Evolutionary conservation across 2,888 invertebrate genomes (phyloP), one percentile per base, ranked within the genome.

Genomic region (Myopa testacea): DNA sequence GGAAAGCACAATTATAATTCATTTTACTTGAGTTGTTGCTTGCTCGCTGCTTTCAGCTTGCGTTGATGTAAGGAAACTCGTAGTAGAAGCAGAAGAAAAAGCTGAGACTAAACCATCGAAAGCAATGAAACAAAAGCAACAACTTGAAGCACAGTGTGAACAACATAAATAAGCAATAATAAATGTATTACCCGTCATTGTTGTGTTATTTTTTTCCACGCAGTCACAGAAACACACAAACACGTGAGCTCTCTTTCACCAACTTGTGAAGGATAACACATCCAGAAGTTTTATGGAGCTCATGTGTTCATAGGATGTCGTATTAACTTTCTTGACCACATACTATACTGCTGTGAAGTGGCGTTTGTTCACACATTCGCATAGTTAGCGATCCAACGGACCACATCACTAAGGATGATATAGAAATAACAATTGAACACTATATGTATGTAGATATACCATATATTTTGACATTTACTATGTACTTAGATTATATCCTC

Each of bases 81-180:
- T n/a, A 55, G 55, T 4, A 55, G 16, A 14, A 55, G 16, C 10
- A 55, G 4, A 16, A 55, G 16, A 3, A 55, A 10, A 12, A 45
- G 10, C 45, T 45, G 55, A 16, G 55, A 55, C 55, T 16, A 65
- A 63, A 45, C 63, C 3, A 67, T 14, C 19, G n/a, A 34, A 52
- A 3, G 14, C 40, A 69, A 14, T 19, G 7, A 63, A 10, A 58
- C 55, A 68, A 68, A 10, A 52, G 34, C 60, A 65, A 14, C 50
- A 34, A 55, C 37, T 52, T 45, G 16, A 63, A 40, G 60, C 34
- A 65, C 75, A 45, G 1, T 8, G 45, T 10, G 45, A 45, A 45
- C 10, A 45, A 50, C 78, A 73, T 68, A 74, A 74, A 78, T 67
- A 78, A 78, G 72, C 78, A 58, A 78, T 75, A 75, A 78, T 75